Conservation (phyloP, 2,888 invertebrate species). For the Chymomyza amoena region DNA sequence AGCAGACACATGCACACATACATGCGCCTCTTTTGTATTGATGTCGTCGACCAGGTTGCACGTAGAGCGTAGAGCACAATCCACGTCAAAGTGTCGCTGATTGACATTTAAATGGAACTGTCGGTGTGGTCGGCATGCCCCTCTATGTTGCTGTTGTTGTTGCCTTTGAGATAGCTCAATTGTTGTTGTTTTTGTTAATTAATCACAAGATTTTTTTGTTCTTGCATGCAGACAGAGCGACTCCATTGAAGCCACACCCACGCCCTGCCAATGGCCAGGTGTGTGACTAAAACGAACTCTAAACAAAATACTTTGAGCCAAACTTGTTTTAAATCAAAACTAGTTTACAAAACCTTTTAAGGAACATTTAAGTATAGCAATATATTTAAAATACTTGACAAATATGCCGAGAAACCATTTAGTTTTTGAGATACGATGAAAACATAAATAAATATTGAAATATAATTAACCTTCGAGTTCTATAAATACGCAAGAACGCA, state of each 20-base stretch:
- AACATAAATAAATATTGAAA: too few species aligned
- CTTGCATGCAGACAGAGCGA: background rate
- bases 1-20: background rate
- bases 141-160: slow-evolving; percentile 25
- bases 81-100: slow-evolving; percentile 54
- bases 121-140: slow-evolving; percentile 41
- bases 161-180: slow-evolving; percentile 23
- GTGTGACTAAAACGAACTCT: background rate
- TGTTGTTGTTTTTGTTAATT: slow-evolving; percentile 42
- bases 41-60: background rate
- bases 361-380: background rate
- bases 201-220: slow-evolving; percentile 34
- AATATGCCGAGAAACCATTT: background rate
- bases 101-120: slow-evolving; percentile 68
- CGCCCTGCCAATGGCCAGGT: background rate
- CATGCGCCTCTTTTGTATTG: slow-evolving; percentile 17
- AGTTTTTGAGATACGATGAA: too few species aligned
- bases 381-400: background rate
- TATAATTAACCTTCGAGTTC: too few species aligned
- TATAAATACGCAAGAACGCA: too few species aligned
- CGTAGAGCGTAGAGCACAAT: slow-evolving; percentile 15
- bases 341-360: background rate
- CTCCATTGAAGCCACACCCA: background rate
- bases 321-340: background rate
- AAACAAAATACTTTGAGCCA: background rate